Evolutionary conservation across 2,113 vertebrate species (phyloP), one percentile per base, ranked within the genome.

Genomic region (Pangasianodon hypophthalmus): DNA sequence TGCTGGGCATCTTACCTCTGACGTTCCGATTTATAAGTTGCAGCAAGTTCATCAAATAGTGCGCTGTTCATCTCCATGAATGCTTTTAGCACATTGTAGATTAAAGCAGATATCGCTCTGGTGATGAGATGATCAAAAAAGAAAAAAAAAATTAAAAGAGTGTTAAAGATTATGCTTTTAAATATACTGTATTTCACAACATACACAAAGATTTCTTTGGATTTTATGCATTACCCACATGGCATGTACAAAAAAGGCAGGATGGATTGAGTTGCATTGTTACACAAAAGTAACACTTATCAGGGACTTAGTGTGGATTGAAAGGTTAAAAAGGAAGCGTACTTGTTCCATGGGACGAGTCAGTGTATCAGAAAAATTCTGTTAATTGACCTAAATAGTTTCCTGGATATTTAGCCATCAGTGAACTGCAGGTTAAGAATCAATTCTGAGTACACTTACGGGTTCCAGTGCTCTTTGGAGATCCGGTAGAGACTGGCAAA

Each of bases 1-100:
- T 7, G 89, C 8, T 3, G 11, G 26, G 84, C 16, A 2, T 58
- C 95, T 98, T 96, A 99, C 98, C 98, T 97, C 97, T 99, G 98
- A 95, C 98, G 97, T 96, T 99, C 98, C 93, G 98, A 99, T 97
- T 99, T 99, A 97, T 99, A 99, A 92, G 97, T 99, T 95, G 98
- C 97, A 93, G 98, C 99, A 94, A 99, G 98, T 93, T 99, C 98
- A 18, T 99, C 98, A 93, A 99, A 99, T 96, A 99, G 97, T 91
- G 98, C 96, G 95, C 98, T 99, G 97, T 99, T 99, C 98, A 99
- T 99, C 95, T 99, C 98, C 98, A 99, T 99, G 94, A 99, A 99
- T 50, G 98, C 98, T 95, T 99, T 99, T 94, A 99, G 97, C 81
- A 99, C 98, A 32, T 99, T 99, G 97, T 99, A 99, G 84, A 99